Base-by-base conservation (phyloP, 2,113 vertebrate species). In the Meleagris gallopavo region DNA sequence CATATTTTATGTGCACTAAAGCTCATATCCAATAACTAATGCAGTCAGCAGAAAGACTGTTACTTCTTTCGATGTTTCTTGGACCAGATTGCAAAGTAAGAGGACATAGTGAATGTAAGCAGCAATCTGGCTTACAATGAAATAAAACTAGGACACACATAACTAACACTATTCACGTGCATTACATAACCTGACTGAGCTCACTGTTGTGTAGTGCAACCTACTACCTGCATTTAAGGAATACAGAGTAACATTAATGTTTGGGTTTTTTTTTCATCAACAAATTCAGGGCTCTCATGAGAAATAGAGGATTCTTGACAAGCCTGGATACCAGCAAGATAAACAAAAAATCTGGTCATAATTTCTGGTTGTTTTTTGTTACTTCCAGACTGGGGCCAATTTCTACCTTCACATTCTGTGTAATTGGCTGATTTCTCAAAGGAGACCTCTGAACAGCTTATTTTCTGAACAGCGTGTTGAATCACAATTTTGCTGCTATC, bases 341-440 rank as follows among this genome's bases (percentile, higher is more conserved):
- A 96, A 94, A 90, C 77, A 88, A 77, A 80, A 96, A 95, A 97
- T 71, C 61, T 81, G 86, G 60, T 77, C 79, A 43, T 79, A 88
- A 91, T 94, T 97, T 83, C 88, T 78, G 62, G 92, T 66, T 96
- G 90, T 90, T 95, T 72, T 66, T 95, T 83, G 67, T 66, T 93
- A 90, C 85, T 96, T 96, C 90, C 83, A 96, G 69, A 90, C 14
- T 85, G 71, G 57, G 65, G 72, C 75, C 88, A 95, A n/a, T 94
- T 96, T 93, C 86, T 91, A 80, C 88, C 55, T 94, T 94, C 75
- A 40, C 17, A 6, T 86, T 90, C 92, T 76, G 64, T 81, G 78
- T 95, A 96, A 97, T 75, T 91, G 83, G 62, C 67, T 94, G 78
- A 93, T 84, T 96, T 88, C 87, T 94, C 95, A 93, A 95, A 97